Evolutionary conservation across 2,113 vertebrate species (phyloP).

Genomic region (Mastomys coucha): DNA sequence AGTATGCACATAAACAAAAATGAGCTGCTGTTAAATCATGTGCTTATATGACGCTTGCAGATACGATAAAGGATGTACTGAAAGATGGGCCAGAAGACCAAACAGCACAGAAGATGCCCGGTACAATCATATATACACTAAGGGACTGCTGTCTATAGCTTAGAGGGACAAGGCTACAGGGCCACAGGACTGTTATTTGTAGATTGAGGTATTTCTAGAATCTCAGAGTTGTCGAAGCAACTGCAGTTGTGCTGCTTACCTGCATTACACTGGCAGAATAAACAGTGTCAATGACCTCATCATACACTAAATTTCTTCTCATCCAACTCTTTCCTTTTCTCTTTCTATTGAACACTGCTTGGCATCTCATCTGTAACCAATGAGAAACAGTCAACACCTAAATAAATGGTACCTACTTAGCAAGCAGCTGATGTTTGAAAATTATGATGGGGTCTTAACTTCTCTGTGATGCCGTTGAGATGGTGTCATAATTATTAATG

Average conservation of each 20-base stretch:
- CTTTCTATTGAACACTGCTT: not conserved
- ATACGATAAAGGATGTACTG: not conserved
- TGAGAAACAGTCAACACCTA: not conserved
- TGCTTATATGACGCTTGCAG: not conserved
- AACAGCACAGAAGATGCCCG: not conserved
- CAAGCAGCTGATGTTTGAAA: not conserved
- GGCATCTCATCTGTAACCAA: not conserved
- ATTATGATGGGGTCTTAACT: not conserved
- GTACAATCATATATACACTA: not conserved
- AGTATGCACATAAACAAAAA: not conserved
- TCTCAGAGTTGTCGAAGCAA: not conserved
- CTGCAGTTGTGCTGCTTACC: not conserved
- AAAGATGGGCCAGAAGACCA: not conserved
- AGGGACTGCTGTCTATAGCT: not conserved
- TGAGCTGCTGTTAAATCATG: not conserved
- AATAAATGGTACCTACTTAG: not conserved
- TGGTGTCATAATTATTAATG: not conserved
- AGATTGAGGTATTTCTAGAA: not conserved
- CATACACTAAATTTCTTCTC: not conserved
- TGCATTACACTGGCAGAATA: not conserved
- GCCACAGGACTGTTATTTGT: not conserved
- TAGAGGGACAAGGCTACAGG: not conserved
- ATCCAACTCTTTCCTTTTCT: not conserved
- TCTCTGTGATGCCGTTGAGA: not conserved
- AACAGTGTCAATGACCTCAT: not conserved